phyloP scores from a whole-genome alignment of 35 echinoderm and acorn worm genomes.

The Apostichopus californicus region DNA sequence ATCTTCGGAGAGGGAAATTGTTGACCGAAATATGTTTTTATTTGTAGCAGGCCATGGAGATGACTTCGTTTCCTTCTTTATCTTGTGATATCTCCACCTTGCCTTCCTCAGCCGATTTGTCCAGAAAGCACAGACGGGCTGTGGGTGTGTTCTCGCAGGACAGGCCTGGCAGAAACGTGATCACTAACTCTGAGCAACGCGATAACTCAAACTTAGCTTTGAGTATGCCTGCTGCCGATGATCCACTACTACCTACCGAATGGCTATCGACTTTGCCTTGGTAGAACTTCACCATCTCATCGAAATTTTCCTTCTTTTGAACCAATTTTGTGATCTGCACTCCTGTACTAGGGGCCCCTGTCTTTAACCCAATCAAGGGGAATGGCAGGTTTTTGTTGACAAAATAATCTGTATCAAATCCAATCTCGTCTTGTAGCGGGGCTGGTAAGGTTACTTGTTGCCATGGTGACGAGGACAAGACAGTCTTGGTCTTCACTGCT shows the following conservation, averaged over 20 bases:
- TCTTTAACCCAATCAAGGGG: slow-evolving; percentile 74
- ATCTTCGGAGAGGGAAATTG: background rate
- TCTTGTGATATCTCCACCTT: background rate
- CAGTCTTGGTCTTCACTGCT: slow-evolving; percentile 50
- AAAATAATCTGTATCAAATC: slow-evolving; percentile 74
- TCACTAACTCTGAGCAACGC: background rate
- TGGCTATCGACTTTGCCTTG: background rate
- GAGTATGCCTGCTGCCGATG: slow-evolving; percentile 24
- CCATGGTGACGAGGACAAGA: slow-evolving; percentile 72
- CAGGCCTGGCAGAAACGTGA: slow-evolving; percentile 24
- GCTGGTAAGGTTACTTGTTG: slow-evolving; percentile 53
- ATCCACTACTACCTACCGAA: background rate
- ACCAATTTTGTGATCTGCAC: slow-evolving; percentile 71
- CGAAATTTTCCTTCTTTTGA: slow-evolving; percentile 66
- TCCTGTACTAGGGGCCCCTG: slow-evolving; percentile 59
- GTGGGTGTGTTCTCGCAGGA: background rate
- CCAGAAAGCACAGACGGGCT: slow-evolving; percentile 16
- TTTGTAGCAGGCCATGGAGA: background rate
- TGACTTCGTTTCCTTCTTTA: background rate
- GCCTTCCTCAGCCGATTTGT: background rate
- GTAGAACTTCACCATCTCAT: slow-evolving; percentile 83
- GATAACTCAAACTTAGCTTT: slow-evolving; percentile 25
- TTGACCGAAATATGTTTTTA: background rate
- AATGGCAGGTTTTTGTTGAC: slow-evolving; percentile 59
- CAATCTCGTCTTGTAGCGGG: slow-evolving; percentile 55